Percentiles rank a stretch among this genome's conserved stretches.
Evolutionary conservation across 1,140 invertebrate genomes (phyloP).

Genomic region (Neuroterus valhalla): DNA sequence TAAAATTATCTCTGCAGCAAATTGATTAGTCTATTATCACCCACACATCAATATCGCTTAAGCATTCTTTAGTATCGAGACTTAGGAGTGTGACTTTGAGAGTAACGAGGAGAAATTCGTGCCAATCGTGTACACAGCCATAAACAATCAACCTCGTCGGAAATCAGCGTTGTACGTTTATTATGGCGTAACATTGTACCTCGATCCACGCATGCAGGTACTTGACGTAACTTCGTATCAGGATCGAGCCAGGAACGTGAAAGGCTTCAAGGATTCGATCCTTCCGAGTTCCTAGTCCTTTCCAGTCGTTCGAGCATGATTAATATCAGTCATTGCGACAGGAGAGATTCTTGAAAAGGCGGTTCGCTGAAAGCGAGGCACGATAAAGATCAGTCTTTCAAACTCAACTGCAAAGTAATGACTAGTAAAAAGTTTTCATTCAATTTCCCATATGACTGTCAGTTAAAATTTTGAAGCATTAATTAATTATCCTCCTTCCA

Average conservation of each 20-base stretch:
- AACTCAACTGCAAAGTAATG: conserved; percentile 18
- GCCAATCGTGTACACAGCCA: conserved; percentile 1
- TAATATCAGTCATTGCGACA: conserved; percentile 27
- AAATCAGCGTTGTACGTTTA: conserved; percentile 23
- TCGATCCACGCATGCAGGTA: conserved; percentile 9
- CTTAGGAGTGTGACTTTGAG: neutral
- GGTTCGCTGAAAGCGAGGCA: neutral
- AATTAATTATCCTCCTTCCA: neutral
- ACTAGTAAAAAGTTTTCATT: neutral
- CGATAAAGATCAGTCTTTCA: neutral
- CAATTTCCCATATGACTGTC: neutral
- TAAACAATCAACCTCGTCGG: conserved; percentile 23
- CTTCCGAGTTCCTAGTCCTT: conserved; percentile 10
- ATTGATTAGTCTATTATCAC: conserved; percentile 19
- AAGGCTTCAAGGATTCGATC: conserved; percentile 22
- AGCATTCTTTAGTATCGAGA: conserved; percentile 15
- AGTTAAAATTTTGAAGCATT: neutral
- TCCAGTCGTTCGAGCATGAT: conserved; percentile 17
- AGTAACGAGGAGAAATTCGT: conserved; percentile 26
- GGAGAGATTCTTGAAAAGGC: conserved; percentile 21
- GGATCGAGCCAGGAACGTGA: neutral
- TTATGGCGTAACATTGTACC: conserved; percentile 23
- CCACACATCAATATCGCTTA: conserved; percentile 6
- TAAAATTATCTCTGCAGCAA: neutral
- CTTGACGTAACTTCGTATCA: conserved; percentile 25